These are phyloP conservation scores for Anthopleura sola DNA, from an alignment of 64 coral and sea anemone genomes.

Conservation along the genomic window DNA sequence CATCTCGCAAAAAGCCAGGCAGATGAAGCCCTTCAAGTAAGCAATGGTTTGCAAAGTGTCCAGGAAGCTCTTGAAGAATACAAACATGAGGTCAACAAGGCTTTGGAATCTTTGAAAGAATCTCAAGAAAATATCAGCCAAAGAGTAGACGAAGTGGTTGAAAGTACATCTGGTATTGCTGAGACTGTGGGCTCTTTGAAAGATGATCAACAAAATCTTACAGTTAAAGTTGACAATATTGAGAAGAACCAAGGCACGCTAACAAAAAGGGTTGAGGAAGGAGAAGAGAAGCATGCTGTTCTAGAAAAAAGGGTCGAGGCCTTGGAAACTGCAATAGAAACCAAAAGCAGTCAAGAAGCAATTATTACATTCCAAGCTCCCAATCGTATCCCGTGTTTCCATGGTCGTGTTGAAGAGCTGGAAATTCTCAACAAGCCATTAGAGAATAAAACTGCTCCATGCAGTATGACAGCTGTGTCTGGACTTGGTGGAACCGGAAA, in stretches of 20 bases:
- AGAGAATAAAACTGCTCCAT: no score
- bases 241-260: slow-evolving; percentile 16
- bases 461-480: slow-evolving; percentile 29
- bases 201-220: slow-evolving; percentile 5
- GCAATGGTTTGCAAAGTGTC: slow-evolving; percentile 21
- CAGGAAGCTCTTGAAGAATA: slow-evolving; percentile 9
- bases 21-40: slow-evolving; percentile 46
- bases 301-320: slow-evolving; percentile 36
- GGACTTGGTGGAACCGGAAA: slow-evolving; percentile 77
- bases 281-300: slow-evolving; percentile 18
- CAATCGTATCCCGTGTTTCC: slow-evolving; percentile 58
- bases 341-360: neutral
- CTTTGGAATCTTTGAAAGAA: neutral
- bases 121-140: neutral
- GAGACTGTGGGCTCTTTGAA: slow-evolving; percentile 4
- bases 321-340: slow-evolving; percentile 10
- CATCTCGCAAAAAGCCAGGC: no score
- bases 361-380: slow-evolving; percentile 50
- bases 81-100: neutral
- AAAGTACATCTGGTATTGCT: neutral
- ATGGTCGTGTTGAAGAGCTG: slow-evolving; percentile 17
- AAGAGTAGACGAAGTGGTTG: neutral
- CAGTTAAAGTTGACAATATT: neutral
- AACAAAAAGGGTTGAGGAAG: slow-evolving; percentile 20
- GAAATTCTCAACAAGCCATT: no score